Base-by-base conservation (phyloP, 2,797 vertebrate genomes). In the Alca torda region DNA sequence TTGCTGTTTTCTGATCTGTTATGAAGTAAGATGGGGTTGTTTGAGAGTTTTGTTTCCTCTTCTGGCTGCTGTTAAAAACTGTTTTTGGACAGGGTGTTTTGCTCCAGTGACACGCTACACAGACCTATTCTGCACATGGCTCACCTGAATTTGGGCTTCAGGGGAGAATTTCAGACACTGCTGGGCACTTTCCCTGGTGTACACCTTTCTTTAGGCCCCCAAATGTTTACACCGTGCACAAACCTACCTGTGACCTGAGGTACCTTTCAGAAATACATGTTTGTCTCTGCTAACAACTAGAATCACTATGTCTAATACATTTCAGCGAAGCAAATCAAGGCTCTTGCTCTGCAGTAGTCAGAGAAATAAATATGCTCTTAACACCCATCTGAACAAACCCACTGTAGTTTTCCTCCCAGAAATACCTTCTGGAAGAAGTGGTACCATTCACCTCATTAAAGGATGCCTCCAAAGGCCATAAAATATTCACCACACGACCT, bases 1-100 rank as follows among this genome's bases (percentile, higher is more conserved):
- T 82, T 64, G 23, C 35, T 93, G 57, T 93, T 97, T 86, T 79
- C 45, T 80, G 85, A 64, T 59, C 39, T 67, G 68, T 63, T 93
- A 78, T n/a, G 80, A 93, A 92, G 59, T 16, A 80, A 84, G 24
- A 63, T 31, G 11, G 31, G n/a, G 5, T 10, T 39, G 15, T 54
- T 28, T 16, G 13, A 77, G 46, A 31, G 5, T 59, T 93, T 79
- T 60, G 4, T 45, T 95, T 87, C 30, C 13, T 60, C 14, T 63
- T 67, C 16, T 59, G 26, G 23, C 28, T 74, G 57, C 24, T 37
- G 8, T 43, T 28, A 69, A 41, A 56, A 37, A 3, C 8, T 33
- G 3, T 6, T 77, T 79, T 65, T 69, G 24, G 25, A 11, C 1
- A 2, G 3, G 3, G 5, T 28, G 8, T 8, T 81, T 87, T 91